Base-by-base conservation (phyloP, 2,113 vertebrate species). In the Anhinga anhinga region DNA sequence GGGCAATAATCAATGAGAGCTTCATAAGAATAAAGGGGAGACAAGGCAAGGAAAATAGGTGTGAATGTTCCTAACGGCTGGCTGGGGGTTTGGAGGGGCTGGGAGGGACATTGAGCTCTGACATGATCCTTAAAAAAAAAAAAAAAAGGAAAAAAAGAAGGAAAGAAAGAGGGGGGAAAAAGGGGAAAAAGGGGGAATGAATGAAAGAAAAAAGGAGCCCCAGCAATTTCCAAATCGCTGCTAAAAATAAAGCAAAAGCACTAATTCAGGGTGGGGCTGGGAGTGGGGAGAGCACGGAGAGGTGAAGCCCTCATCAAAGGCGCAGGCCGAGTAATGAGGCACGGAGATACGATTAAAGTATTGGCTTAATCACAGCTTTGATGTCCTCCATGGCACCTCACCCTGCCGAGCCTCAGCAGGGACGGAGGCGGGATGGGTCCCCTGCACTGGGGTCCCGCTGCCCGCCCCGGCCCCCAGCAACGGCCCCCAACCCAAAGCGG, bases 1-100 rank as follows among this genome's bases (percentile, higher is more conserved):
- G 98, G 99, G 99, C 99, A 99, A 99, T 99, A 98, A 98, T 98
- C 98, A 99, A 98, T 98, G 98, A 99, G 98, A 98, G 98, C 98
- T 99, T 99, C 99, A 98, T 98, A 98, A 98, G 99, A 99, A 98
- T 98, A 98, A 97, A 97, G 98, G 97, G 98, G 98, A 98, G 98
- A 97, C 67, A 50, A 97, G 96, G 96, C 95, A 92, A 87, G 91
- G 91, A 72, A 36, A 97, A 98, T 98, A 99, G 99, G 98, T 98
- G 98, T 98, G 98, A 99, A 98, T 98, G 98, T 98, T 97, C 97
- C 94, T 94, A 92, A 76, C 40, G 9, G 58, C 56, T 63, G 96
- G 90, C 87, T 59, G 53, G 96, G 96, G 97, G 93, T 93, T 77
- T 50, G 84, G 92, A 70, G 81, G 67, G 76, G 84, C 56, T 71